Evolutionary conservation across 2,113 vertebrate genomes (phyloP).

Genomic region (Natator depressus): DNA sequence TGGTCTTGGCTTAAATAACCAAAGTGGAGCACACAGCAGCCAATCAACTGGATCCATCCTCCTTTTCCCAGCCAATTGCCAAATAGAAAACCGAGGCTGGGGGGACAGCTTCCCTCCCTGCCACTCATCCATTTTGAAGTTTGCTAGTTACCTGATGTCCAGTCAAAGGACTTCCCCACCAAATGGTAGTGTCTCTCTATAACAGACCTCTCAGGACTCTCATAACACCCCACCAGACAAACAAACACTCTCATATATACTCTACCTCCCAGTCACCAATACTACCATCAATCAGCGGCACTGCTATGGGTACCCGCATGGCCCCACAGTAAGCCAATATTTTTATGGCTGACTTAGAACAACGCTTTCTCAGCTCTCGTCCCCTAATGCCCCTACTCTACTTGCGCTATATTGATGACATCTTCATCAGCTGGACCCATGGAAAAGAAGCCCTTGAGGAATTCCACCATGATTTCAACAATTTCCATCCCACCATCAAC

Average conservation of each 20-base stretch:
- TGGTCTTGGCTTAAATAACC: background rate
- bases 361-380: too few species aligned
- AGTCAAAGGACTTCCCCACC: background rate
- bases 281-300: background rate
- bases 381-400: too few species aligned
- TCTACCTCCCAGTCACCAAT: background rate
- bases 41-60: background rate
- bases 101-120: background rate
- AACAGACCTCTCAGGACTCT: background rate
- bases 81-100: background rate
- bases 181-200: background rate
- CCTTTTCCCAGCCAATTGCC: background rate
- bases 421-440: too few species aligned
- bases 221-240: background rate
- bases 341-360: too few species aligned
- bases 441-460: too few species aligned
- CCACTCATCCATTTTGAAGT: background rate
- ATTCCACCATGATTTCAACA: too few species aligned
- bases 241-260: accelerated
- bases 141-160: background rate
- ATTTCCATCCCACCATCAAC: too few species aligned
- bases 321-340: too few species aligned
- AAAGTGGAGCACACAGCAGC: background rate
- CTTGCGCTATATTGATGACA: too few species aligned
- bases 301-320: too few species aligned